Evolutionary conservation across 1,140 invertebrate species (phyloP).

Genomic region (Mylabris phalerata): DNA sequence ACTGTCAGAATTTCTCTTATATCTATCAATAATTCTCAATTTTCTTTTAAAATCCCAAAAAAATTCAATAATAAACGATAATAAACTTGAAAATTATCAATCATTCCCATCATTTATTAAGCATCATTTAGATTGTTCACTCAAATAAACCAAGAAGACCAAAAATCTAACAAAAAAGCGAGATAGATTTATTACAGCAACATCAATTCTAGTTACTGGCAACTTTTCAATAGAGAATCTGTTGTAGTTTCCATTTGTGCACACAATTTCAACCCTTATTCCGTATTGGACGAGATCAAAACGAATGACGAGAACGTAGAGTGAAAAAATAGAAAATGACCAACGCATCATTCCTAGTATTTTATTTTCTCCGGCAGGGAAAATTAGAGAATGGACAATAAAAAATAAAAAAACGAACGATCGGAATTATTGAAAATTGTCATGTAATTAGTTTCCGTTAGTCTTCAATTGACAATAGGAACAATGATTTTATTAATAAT

Average conservation of each 20-base stretch:
- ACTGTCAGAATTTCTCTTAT: too few species aligned
- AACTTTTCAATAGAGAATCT: neutral
- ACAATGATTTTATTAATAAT: conserved; percentile 24
- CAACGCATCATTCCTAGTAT: neutral
- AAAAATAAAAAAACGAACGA: neutral
- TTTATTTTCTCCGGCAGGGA: neutral
- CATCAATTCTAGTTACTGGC: neutral
- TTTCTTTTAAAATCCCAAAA: too few species aligned
- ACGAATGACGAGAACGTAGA: neutral
- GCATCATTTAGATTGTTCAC: too few species aligned
- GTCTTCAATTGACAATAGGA: conserved; percentile 19
- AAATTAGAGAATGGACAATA: neutral
- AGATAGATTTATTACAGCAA: neutral
- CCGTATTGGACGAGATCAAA: neutral
- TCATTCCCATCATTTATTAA: too few species aligned
- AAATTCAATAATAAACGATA: too few species aligned
- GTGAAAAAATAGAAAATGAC: conserved; percentile 1
- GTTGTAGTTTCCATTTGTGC: neutral
- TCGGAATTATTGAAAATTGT: neutral
- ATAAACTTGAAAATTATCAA: too few species aligned
- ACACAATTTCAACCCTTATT: conserved; percentile 1
- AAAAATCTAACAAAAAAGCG: neutral
- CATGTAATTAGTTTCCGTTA: conserved; percentile 26
- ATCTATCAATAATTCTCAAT: too few species aligned
- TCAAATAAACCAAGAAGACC: neutral